Percentiles rank a stretch among this genome's conserved stretches.
These are phyloP conservation scores for Sminthopsis crassicaudata DNA, from an alignment of 2,113 vertebrate genomes.

Conservation along the genomic window DNA sequence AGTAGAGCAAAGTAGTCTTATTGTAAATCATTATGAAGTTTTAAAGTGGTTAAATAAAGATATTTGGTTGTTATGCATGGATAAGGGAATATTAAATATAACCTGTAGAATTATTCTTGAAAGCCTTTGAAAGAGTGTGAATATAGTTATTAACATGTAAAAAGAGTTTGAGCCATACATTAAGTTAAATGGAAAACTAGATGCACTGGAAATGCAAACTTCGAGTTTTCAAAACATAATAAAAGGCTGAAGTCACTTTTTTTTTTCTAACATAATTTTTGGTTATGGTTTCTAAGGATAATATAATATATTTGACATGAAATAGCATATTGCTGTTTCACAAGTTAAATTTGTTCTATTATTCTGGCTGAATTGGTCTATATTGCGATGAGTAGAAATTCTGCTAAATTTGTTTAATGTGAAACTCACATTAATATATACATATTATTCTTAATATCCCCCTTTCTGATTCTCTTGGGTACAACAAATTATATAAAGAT, in stretches of 20 bases:
- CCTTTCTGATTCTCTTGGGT: not conserved
- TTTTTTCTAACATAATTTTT: not conserved
- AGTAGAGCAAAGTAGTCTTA: not conserved
- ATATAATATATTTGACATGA: not conserved
- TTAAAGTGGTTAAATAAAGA: not conserved
- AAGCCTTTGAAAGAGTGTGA: not conserved
- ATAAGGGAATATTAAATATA: not conserved
- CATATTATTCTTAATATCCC: not conserved
- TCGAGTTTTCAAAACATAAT: not conserved
- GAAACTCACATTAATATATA: not conserved
- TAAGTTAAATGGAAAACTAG: not conserved
- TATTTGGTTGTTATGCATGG: not conserved
- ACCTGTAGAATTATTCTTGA: not conserved
- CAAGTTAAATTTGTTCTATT: not conserved
- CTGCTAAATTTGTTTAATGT: not conserved
- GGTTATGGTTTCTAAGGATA: not conserved
- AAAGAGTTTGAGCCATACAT: not conserved
- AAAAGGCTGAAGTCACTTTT: not conserved
- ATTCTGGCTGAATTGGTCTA: not conserved
- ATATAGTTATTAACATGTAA: not conserved
- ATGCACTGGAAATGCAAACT: not conserved
- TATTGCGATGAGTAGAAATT: not conserved
- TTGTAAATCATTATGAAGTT: not conserved
- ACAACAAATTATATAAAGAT: not conserved
- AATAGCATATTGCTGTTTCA: not conserved